phyloP scores from a whole-genome alignment of 2,113 vertebrate genomes.

The Boleophthalmus pectinirostris region DNA sequence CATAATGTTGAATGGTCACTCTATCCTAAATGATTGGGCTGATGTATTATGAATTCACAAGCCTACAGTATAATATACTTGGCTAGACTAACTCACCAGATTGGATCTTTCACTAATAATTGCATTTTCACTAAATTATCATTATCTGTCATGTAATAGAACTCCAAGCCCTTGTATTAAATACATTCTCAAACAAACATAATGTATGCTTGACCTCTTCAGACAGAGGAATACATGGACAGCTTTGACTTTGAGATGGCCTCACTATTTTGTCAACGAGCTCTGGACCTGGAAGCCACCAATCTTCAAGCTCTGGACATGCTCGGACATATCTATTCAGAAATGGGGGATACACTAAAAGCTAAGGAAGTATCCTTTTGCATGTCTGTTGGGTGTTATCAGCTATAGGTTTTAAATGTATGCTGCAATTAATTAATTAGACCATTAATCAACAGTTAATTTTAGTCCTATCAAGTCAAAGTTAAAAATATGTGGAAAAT shows the following conservation, averaged over 20 bases:
- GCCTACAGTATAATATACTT: too few relatives aligned
- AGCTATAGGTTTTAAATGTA: not conserved
- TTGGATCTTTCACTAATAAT: not conserved
- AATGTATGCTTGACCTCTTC: conserved; percentile 11
- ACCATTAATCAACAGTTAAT: not conserved
- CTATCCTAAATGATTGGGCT: not conserved
- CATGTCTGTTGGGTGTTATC: not conserved
- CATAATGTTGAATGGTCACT: too few relatives aligned
- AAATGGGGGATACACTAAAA: conserved; percentile 78
- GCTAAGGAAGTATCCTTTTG: conserved; percentile 82
- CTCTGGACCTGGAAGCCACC: conserved; percentile 77
- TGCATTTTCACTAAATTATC: not conserved
- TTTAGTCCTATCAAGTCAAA: too few relatives aligned
- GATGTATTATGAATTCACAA: not conserved
- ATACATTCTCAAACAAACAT: not conserved
- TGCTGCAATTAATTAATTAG: not conserved
- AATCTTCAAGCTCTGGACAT: conserved; percentile 79
- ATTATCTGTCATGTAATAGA: not conserved
- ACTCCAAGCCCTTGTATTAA: not conserved
- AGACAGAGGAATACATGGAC: conserved; percentile 81
- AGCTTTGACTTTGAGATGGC: conserved; percentile 83
- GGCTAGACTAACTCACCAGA: not conserved
- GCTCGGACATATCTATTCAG: conserved; percentile 80
- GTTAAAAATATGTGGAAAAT: too few relatives aligned
- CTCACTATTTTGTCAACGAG: conserved; percentile 79